These are phyloP conservation scores for Homarus gammarus DNA, from an alignment of 2,888 invertebrate genomes.

Conservation along the genomic window DNA sequence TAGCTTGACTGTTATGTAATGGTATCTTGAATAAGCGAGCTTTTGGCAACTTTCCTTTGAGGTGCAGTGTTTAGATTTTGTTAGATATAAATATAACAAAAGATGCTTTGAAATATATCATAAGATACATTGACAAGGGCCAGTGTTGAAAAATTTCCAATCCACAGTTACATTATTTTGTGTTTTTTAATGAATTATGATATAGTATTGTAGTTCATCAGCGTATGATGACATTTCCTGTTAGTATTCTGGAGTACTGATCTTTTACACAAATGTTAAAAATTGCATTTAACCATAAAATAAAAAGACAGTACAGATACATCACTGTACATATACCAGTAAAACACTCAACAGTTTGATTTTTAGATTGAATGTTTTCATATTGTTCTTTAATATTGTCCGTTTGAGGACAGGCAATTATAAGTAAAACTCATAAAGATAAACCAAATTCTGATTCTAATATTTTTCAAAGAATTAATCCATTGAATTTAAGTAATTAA, in stretches of 20 bases:
- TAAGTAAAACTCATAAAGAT: neutral
- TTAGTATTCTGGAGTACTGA: too few relatives aligned
- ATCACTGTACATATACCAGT: too few relatives aligned
- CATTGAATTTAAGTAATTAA: neutral
- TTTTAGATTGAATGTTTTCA: too few relatives aligned
- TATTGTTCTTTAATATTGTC: too few relatives aligned
- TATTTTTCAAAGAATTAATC: neutral
- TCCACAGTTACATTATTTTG: neutral
- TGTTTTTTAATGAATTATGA: neutral
- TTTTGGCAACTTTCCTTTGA: slow-evolving; percentile 54
- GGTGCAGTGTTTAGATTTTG: slow-evolving; percentile 54
- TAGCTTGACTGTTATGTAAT: slow-evolving; percentile 57
- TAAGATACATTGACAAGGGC: neutral
- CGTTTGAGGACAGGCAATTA: neutral
- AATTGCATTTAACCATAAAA: too few relatives aligned
- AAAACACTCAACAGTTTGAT: too few relatives aligned
- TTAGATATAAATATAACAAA: neutral
- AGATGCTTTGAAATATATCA: neutral
- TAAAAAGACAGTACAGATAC: too few relatives aligned
- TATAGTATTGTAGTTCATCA: neutral
- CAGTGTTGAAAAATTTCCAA: neutral
- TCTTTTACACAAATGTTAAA: too few relatives aligned
- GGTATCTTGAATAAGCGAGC: slow-evolving; percentile 54
- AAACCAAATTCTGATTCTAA: neutral
- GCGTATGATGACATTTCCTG: neutral